Base-by-base conservation (phyloP, 2,113 vertebrate species). In the Meleagris gallopavo region DNA sequence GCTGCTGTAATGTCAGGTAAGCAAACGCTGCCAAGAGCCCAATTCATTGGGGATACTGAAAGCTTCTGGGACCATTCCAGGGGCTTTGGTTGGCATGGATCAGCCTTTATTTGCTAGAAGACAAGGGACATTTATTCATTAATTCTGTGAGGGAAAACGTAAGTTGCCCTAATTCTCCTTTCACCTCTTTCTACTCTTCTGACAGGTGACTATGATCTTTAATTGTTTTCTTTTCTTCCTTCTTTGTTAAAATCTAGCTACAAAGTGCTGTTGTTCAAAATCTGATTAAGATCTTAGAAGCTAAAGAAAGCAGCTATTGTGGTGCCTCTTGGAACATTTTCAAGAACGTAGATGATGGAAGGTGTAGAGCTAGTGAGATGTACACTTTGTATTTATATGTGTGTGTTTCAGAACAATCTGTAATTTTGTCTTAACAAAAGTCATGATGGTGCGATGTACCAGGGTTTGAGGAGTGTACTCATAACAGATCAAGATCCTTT, bases 221-320 rank as follows among this genome's bases (percentile, higher is more conserved):
- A 86, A 41, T 36, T 52, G 6, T 30, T 61, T 15, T 40, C 46
- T 21, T 50, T 71, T 22, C 2, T 79, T 93, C 48, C 17, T 86
- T 13, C 8, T 52, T 79, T 61, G 73, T 83, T 52, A 84, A 89
- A 91, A 96, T 92, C 24, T 73, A 98, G 98, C 97, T 99, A 95
- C 97, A 95, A 74, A 97, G 96, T 96, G 97, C 97, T 40, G 38
- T 97, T 93, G 94, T 98, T 83, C 88, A 98, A 85, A 98, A 98
- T 94, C 98, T 98, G 90, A 86, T 93, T 71, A 96, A 95, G 64
- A 97, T 98, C 67, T 97, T 99, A 85, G 98, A 98, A 97, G 81
- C 61, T 20, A 97, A 98, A 95, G 97, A 98, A 78, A 99, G 98
- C 95, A 98, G 98, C 78, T 99, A 98, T 95, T 97, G 98, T 77